A percentile compares a stretch with the other conserved stretches of the same genome.
Conservation (phyloP, 2,113 vertebrate genomes). For the Urocolius indicus region DNA sequence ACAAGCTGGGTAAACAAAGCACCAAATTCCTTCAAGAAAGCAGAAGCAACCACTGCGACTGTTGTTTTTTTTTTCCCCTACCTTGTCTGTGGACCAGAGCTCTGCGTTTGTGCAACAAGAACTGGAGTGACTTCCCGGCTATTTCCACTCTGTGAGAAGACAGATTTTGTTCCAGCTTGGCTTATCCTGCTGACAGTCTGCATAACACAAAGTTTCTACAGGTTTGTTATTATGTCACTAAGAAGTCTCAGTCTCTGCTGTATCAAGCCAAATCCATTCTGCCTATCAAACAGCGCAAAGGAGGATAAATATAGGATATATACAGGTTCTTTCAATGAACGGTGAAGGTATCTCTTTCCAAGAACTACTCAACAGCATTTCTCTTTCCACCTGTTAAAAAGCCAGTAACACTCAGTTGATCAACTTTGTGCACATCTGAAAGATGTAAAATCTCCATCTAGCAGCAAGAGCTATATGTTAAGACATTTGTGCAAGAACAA, state of each 20-base stretch:
- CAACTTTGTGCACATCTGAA: not conserved
- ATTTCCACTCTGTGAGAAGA: slow-evolving; percentile 97
- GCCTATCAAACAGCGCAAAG: not conserved
- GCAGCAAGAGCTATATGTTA: not conserved
- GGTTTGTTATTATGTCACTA: slow-evolving; percentile 64
- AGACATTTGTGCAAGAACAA: not conserved
- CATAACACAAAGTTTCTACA: slow-evolving; percentile 72
- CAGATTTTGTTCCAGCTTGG: slow-evolving; percentile 93
- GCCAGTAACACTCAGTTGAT: not conserved
- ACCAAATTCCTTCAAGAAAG: not conserved
- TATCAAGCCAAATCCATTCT: not conserved
- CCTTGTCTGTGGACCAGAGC: slow-evolving; percentile 96
- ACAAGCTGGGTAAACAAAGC: not conserved
- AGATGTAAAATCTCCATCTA: not conserved
- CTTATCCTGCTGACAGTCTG: slow-evolving; percentile 93
- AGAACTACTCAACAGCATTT: not conserved
- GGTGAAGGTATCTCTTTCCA: not conserved
- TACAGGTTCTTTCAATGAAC: not conserved
- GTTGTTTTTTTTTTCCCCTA: slow-evolving; percentile 36
- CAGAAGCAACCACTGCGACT: not conserved
- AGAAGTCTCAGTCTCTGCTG: not conserved
- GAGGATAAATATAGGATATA: not conserved
- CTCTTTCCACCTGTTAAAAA: not conserved
- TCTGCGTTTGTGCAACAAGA: slow-evolving; percentile 95
- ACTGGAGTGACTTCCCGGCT: slow-evolving; percentile 93